Base-by-base conservation (phyloP, 2,113 vertebrate species). In the Crotalus tigris region DNA sequence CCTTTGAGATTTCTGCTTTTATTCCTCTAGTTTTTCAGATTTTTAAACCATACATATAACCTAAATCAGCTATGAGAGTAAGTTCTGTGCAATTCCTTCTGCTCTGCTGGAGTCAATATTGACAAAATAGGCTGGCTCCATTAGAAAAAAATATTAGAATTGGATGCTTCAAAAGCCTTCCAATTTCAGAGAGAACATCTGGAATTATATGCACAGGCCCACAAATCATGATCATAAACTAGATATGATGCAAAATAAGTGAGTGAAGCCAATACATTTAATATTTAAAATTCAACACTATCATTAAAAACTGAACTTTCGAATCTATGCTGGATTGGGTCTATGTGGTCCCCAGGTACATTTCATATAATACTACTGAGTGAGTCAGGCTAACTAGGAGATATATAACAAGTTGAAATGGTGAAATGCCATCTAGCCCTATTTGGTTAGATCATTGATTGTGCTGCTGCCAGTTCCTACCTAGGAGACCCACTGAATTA, bases 31-130 rank as follows among this genome's bases (percentile, higher is more conserved):
- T 87, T 94, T 88, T 94, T 81, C n/a, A 91, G 9, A 24, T 91
- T 81, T 88, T 57, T 26, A 51, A 94, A 57, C 3, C 21, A 23
- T 58, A 44, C 33, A 17, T 87, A 57, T 51, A 85, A 59, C 6
- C 54, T 92, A 93, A 91, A 91, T 93, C n/a, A 89, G 89, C 85
- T 29, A 89, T 51, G 49, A 93, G n/a, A 89, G 24, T 61, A 89
- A 89, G 61, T 44, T 57, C n/a, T 75, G 33, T 87, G 88, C 1
- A 10, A 92, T 94, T 92, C 91, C 81, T 87, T 90, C 53, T 75
- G 53, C 39, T 39, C 51, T 75, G 33, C 55, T 75, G 51, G 39
- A 92, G 58, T 69, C 59, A 92, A 58, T 88, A 90, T 90, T 75
- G 59, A 87, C 81, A 75, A 17, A 94, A 92, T 2, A 9, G 26